Percentiles rank a stretch among this genome's conserved stretches.
These are phyloP conservation scores for Cephalotes varians DNA, from an alignment of 2,888 invertebrate species.

Conservation along the genomic window DNA sequence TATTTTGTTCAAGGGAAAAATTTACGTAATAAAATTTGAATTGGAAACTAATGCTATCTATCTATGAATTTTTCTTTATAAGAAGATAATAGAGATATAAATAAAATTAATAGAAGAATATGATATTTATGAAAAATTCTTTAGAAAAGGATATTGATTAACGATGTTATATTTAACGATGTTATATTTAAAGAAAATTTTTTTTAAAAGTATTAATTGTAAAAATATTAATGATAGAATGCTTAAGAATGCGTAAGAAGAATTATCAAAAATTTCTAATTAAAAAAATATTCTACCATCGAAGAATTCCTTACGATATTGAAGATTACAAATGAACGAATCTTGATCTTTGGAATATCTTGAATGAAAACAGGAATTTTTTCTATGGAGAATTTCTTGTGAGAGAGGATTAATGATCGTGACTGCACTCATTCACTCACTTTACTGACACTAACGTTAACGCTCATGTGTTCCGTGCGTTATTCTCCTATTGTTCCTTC, in stretches of 20 bases:
- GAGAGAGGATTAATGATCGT: neutral
- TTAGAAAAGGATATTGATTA: neutral
- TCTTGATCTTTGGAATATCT: neutral
- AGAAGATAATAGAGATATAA: neutral
- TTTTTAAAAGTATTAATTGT: neutral
- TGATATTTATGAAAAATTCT: neutral
- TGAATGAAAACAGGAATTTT: neutral
- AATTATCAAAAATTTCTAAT: neutral
- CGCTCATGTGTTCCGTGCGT: slow-evolving; percentile 18
- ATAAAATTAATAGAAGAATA: neutral
- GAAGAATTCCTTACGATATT: neutral
- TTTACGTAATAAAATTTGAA: neutral
- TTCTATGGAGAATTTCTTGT: neutral
- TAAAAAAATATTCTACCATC: slow-evolving; percentile 4
- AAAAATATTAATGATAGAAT: neutral
- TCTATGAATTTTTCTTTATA: neutral
- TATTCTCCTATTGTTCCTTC: slow-evolving; percentile 47
- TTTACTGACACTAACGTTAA: slow-evolving; percentile 40
- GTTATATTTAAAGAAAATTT: neutral
- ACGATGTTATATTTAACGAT: neutral
- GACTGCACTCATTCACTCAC: slow-evolving; percentile 30
- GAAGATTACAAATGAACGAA: neutral
- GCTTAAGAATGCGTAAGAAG: neutral
- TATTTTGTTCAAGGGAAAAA: neutral
- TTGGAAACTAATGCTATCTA: neutral